Evolutionary conservation across 2,888 invertebrate species (phyloP).

Genomic region (Plebejus anna): DNA sequence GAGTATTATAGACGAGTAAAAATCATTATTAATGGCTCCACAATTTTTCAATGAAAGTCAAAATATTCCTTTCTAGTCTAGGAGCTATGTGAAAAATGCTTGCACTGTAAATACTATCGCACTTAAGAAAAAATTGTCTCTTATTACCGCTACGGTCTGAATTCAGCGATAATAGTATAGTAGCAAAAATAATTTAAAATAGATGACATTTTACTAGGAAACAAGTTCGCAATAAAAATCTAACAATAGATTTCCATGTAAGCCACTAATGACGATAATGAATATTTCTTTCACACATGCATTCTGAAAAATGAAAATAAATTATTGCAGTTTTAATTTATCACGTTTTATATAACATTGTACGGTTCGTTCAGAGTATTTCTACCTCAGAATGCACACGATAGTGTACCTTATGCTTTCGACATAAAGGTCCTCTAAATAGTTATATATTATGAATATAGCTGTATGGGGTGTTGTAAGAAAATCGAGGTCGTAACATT

Average conservation of each 20-base stretch:
- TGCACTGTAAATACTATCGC: no score
- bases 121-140: no score
- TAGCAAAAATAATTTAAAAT: neutral
- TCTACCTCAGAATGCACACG: neutral
- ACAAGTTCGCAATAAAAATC: neutral
- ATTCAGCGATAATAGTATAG: no score
- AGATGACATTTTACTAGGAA: constrained; percentile 12
- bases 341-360: neutral
- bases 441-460: neutral
- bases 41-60: neutral
- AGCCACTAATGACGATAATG: neutral
- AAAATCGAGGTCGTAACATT: neutral
- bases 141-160: no score
- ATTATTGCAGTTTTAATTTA: neutral
- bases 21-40: neutral
- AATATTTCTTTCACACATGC: neutral
- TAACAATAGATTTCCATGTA: constrained; percentile 12
- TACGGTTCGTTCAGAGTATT: neutral
- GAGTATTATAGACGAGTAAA: no score
- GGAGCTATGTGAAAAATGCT: no score
- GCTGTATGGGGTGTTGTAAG: neutral
- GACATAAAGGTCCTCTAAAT: neutral
- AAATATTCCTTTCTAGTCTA: no score
- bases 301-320: neutral
- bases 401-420: neutral